phyloP scores from a whole-genome alignment of 2,113 vertebrate genomes.

The Aspidoscelis tigris region DNA sequence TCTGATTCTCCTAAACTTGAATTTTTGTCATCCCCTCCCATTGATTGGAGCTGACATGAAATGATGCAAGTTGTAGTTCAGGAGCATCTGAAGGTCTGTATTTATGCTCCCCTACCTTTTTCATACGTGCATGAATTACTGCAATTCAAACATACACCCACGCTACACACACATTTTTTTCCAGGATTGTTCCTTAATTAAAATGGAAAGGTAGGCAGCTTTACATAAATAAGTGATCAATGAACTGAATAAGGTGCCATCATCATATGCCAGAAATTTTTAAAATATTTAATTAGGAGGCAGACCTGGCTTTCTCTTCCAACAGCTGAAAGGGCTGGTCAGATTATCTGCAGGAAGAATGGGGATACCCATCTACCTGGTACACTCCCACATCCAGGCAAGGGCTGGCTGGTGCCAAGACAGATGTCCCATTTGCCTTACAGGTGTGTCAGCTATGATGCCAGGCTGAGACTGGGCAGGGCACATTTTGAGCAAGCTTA shows the following conservation, averaged over 20 bases:
- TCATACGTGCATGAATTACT: background rate
- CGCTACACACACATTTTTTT: background rate
- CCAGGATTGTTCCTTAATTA: background rate
- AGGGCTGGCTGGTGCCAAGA: background rate
- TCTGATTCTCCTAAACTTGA: no score
- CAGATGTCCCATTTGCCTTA: background rate
- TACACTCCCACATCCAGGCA: background rate
- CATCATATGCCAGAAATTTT: background rate
- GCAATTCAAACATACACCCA: background rate
- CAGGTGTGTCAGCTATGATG: background rate
- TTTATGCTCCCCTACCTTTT: background rate
- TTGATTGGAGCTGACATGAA: no score
- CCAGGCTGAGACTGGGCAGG: slow-evolving; percentile 7
- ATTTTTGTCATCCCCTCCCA: no score
- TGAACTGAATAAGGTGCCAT: background rate
- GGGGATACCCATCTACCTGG: background rate
- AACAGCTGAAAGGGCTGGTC: background rate
- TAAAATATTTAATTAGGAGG: background rate
- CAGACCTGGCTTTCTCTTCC: background rate
- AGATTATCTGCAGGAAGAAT: background rate
- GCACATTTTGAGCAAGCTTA: background rate
- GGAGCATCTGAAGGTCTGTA: no score
- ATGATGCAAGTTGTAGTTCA: no score
- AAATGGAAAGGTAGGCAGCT: background rate
- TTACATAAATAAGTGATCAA: background rate